These are phyloP conservation scores for Drosophila tanythrix DNA, from an alignment of 2,888 invertebrate species.

Conservation along the genomic window DNA sequence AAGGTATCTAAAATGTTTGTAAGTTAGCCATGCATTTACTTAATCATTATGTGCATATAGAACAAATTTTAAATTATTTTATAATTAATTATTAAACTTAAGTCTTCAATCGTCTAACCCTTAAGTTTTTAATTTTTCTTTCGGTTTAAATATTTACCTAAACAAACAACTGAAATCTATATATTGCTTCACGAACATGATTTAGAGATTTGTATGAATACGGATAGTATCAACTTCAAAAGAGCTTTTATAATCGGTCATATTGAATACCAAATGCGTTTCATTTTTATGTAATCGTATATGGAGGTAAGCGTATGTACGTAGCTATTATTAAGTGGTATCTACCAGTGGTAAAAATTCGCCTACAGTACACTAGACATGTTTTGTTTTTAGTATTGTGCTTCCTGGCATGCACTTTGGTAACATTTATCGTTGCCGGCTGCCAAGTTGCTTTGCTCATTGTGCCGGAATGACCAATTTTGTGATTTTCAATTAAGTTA, in stretches of 20 bases:
- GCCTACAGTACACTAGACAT: neutral
- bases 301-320: neutral
- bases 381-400: conserved; percentile 26
- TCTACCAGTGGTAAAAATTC: neutral
- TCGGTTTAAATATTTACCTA: neutral
- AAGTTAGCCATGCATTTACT: neutral
- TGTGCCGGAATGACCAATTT: conserved; percentile 81
- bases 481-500: conserved; percentile 82
- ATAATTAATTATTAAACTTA: neutral
- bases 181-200: neutral
- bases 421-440: conserved; percentile 66
- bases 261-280: no score
- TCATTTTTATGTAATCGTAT: neutral
- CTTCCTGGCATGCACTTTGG: conserved; percentile 60
- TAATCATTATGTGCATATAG: neutral
- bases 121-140: neutral
- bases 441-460: conserved; percentile 73
- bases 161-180: neutral
- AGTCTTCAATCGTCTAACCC: no score
- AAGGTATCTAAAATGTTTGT: neutral
- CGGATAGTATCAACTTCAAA: no score
- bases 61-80: neutral
- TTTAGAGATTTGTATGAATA: neutral
- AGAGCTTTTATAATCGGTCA: no score
- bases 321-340: neutral